phyloP scores from a whole-genome alignment of 1,140 invertebrate species.

The Phortica variegata region DNA sequence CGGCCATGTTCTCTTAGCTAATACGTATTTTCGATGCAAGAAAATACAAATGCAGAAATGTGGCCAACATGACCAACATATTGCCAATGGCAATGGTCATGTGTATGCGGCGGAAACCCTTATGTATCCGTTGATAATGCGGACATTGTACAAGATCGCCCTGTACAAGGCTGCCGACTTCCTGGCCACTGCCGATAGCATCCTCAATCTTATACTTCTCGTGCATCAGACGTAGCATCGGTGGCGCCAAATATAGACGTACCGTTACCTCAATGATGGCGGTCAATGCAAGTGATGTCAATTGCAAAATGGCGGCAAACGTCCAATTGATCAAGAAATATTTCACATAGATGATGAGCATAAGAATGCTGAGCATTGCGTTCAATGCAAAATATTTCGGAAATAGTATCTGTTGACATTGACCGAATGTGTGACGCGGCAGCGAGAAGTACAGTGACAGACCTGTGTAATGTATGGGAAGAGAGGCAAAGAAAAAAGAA shows the following conservation, averaged over 20 bases:
- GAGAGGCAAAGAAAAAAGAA: not conserved
- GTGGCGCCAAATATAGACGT: constrained; percentile 68
- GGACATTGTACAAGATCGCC: constrained; percentile 66
- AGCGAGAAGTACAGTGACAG: constrained; percentile 79
- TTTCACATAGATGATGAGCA: constrained; percentile 68
- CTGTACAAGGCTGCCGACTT: constrained; percentile 65
- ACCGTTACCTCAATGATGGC: constrained; percentile 68
- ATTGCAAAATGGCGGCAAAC: constrained; percentile 58
- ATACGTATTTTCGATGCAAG: constrained; percentile 64
- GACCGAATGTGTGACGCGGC: constrained; percentile 77
- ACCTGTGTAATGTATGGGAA: constrained; percentile 60
- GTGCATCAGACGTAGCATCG: constrained; percentile 64
- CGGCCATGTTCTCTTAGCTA: constrained; percentile 34
- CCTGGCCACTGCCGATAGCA: constrained; percentile 69
- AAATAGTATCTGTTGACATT: constrained; percentile 81
- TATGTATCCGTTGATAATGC: constrained; percentile 67
- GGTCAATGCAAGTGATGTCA: constrained; percentile 61
- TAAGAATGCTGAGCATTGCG: constrained; percentile 70
- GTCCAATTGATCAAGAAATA: constrained; percentile 48
- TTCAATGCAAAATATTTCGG: constrained; percentile 82
- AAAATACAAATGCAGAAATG: constrained; percentile 69
- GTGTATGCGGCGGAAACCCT: constrained; percentile 66
- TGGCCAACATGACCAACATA: constrained; percentile 67
- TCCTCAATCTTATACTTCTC: constrained; percentile 67
- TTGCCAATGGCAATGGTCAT: constrained; percentile 71